These are phyloP conservation scores for Coleophora deauratella DNA, from an alignment of 2,888 invertebrate species.

Conservation along the genomic window DNA sequence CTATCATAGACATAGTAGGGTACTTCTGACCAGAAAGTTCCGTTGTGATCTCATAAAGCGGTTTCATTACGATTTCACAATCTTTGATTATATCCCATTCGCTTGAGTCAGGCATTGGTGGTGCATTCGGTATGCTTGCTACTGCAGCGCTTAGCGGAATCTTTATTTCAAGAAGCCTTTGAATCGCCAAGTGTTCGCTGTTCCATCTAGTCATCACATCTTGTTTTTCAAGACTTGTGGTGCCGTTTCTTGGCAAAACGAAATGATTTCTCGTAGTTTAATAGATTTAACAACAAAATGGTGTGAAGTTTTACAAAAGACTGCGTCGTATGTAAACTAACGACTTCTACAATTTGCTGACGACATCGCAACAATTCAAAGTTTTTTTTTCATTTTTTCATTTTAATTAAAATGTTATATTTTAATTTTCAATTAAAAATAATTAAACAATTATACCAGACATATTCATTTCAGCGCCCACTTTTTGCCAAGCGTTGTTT, in stretches of 20 bases:
- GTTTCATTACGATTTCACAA: too few species aligned
- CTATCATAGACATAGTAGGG: too few species aligned
- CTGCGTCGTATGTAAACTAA: conserved; percentile 3
- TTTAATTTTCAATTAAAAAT: conserved; percentile 1
- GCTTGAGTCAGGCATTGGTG: too few species aligned
- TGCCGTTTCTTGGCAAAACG: conserved; percentile 1
- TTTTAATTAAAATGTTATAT: conserved; percentile 1
- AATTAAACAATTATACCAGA: conserved; percentile 5
- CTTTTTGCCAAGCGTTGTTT: conserved; percentile 9
- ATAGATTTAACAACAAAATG: conserved; percentile 3
- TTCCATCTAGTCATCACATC: too few species aligned
- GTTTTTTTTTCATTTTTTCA: conserved; percentile 1
- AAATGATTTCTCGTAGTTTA: conserved; percentile 2
- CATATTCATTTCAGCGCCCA: conserved; percentile 6
- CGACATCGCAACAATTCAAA: conserved; percentile 3
- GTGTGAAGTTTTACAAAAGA: conserved; percentile 4
- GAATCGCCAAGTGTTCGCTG: too few species aligned
- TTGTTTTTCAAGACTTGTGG: too few species aligned
- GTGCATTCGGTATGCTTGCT: too few species aligned
- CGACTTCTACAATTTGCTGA: conserved; percentile 3
- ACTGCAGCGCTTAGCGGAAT: too few species aligned
- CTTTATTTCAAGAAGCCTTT: too few species aligned
- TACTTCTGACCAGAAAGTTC: too few species aligned
- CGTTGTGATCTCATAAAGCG: too few species aligned
- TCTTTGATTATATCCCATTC: too few species aligned